Base-by-base conservation (phyloP, 2,888 invertebrate species). In the Coelopa pilipes region DNA sequence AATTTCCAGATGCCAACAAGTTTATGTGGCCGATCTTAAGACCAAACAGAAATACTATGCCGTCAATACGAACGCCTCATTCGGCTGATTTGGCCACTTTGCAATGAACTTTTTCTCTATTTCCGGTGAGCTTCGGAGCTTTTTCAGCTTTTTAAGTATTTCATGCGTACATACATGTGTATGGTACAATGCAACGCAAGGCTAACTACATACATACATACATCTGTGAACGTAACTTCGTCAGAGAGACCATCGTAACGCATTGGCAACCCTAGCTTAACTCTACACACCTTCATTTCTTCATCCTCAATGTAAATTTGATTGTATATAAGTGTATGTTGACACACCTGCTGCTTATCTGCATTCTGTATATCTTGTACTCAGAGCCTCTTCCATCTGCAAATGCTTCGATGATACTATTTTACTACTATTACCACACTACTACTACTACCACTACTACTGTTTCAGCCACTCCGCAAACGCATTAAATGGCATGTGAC, bases 31-130 rank as follows among this genome's bases (percentile, higher is more conserved):
- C 80, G 82, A 83, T 80, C 81, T 82, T 66, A 83, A 81, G 79
- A 80, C 79, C 78, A 84, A 81, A 79, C 85, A 83, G 82, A 85
- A 85, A 81, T 84, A 84, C 81, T 84, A 83, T 80, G 83, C 85
- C 78, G 84, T 85, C 80, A 84, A 84, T 79, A 81, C 82, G 70
- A 83, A 85, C 81, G 81, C 83, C 77, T 84, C 76, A 59, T 9
- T 65, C 45, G 53, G 55, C 55, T 65, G 65, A 71, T 47, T 34
- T 45, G 10, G 17, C 49, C 21, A 60, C 12, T 11, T 19, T 11
- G 46, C 34, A 21, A 24, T 67, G 17, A 53, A 50, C 17, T 34
- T n/a, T 55, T 53, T n/a, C 21, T 60, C 13, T 34, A 47, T 50
- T 21, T 70, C 55, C 49, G 71, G 71, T 71, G 71, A 71, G 71